A percentile compares a stretch with the other conserved stretches of the same genome.
Conservation (phyloP, 2,797 vertebrate species). For the Phylloscopus collybita region DNA sequence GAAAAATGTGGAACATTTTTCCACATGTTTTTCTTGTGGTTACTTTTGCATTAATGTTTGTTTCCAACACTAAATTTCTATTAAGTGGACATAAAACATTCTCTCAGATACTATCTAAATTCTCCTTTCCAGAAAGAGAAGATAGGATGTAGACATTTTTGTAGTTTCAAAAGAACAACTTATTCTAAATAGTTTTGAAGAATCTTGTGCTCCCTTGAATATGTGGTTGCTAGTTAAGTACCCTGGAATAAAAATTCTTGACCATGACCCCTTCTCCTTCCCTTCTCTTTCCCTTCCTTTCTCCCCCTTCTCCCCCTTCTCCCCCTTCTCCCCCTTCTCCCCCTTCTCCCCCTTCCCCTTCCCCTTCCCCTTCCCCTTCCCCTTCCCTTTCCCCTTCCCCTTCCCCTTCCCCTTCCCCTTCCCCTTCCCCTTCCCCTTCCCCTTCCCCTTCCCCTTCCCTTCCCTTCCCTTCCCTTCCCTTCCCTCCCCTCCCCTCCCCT, state of each 20-base stretch:
- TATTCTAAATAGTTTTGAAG: neutral
- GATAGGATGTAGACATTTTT: neutral
- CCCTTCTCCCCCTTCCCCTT: too few species aligned
- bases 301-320: too few species aligned
- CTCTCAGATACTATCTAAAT: neutral
- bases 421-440: neutral
- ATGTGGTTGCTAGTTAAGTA: neutral
- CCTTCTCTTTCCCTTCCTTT: too few species aligned
- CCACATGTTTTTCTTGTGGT: neutral
- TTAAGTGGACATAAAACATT: neutral
- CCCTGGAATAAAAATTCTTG: neutral
- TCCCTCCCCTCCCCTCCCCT: too few species aligned
- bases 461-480: too few species aligned
- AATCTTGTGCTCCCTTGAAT: neutral
- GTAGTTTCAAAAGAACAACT: neutral
- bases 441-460: neutral
- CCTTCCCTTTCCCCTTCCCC: too few species aligned
- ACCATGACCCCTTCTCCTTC: rapidly evolving
- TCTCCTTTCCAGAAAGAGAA: neutral
- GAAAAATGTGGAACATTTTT: neutral
- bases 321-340: too few species aligned
- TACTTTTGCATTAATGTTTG: neutral
- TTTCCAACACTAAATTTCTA: neutral
- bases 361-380: too few species aligned
- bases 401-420: too few species aligned